Evolutionary conservation across 2,888 invertebrate genomes (phyloP).

Genomic region (Athripsodes cinereus): DNA sequence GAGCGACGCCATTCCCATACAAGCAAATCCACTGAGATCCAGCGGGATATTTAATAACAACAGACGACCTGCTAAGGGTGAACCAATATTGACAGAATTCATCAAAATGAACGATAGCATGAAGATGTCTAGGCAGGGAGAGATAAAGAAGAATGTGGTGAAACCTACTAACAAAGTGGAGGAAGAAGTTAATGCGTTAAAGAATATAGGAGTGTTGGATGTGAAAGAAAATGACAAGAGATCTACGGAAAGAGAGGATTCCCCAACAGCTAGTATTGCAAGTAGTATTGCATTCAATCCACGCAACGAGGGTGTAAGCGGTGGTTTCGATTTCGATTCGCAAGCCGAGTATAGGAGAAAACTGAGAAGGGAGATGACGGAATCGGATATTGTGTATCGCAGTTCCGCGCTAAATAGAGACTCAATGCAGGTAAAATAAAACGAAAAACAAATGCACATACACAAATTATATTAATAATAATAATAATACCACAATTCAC

Average conservation of each 20-base stretch:
- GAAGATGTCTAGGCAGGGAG: conserved; percentile 43
- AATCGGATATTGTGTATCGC: conserved; percentile 77
- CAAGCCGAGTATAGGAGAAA: conserved; percentile 46
- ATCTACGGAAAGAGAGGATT: conserved; percentile 39
- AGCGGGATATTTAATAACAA: conserved; percentile 67
- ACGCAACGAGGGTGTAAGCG: conserved; percentile 7
- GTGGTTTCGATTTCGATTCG: conserved; percentile 29
- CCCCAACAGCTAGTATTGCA: conserved; percentile 34
- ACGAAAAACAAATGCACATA: background rate
- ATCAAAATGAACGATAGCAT: conserved; percentile 52
- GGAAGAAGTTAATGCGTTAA: conserved; percentile 39
- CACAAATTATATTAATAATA: conserved; percentile 3
- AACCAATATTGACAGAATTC: conserved; percentile 67
- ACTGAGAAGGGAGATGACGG: conserved; percentile 76
- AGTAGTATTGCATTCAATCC: conserved; percentile 37
- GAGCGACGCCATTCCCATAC: conserved; percentile 39
- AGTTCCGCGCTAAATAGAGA: conserved; percentile 39
- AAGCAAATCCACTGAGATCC: conserved; percentile 51
- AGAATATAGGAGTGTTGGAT: conserved; percentile 43
- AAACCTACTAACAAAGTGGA: conserved; percentile 30
- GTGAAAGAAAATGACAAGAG: conserved; percentile 34
- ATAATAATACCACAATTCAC: no score
- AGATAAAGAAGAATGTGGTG: conserved; percentile 35
- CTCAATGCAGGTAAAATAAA: conserved; percentile 15
- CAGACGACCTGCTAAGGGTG: conserved; percentile 56